Evolutionary conservation across 1,140 invertebrate genomes (phyloP), one percentile per base, ranked within the genome.

Genomic region (Eubasilissa regina): DNA sequence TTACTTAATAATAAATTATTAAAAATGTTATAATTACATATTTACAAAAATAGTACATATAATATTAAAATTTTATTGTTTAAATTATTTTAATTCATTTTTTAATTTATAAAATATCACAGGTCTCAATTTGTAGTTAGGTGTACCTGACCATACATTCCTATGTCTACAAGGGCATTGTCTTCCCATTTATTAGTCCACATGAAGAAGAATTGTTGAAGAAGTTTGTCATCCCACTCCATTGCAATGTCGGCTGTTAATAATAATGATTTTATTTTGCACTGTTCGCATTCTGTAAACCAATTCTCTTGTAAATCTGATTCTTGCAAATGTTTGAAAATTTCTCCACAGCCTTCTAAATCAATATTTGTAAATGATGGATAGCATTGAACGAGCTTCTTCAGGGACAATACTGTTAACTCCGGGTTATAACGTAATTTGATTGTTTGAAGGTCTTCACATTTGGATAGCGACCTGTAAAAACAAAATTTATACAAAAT

Each of bases 281-380:
- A 77, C 15, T 47, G 21, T 12, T 88, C 85, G 3, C 86, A 84
- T 13, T 86, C 86, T 9, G 85, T 85, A 9, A 89, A 80, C 87
- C 87, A 89, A 6, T 87, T 88, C 64, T n/a, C 60, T 64, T 86
- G 85, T 47, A 89, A 87, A 77, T 89, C 89, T 0, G 86, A 87
- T 55, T 89, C 87, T 12, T 86, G 86, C 6, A 87, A 86, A 70
- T 88, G 88, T 85, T 89, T 89, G 75, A 89, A 89, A 80, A 89
- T 89, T 73, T 87, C 85, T 58, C 86, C 84, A 83, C 89, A 89
- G 43, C 87, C 87, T 73, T 88, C 85, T 1, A 89, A 84, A 75
- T 88, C 85, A 8, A 89, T 87, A 77, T 87, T 85, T 4, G 86
- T 86, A 10, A 89, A 86, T n/a, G 87, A 86, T 0, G 87, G 87